These are phyloP conservation scores for Dicranocentrus wangi DNA, from an alignment of 2,888 invertebrate species.

Conservation along the genomic window DNA sequence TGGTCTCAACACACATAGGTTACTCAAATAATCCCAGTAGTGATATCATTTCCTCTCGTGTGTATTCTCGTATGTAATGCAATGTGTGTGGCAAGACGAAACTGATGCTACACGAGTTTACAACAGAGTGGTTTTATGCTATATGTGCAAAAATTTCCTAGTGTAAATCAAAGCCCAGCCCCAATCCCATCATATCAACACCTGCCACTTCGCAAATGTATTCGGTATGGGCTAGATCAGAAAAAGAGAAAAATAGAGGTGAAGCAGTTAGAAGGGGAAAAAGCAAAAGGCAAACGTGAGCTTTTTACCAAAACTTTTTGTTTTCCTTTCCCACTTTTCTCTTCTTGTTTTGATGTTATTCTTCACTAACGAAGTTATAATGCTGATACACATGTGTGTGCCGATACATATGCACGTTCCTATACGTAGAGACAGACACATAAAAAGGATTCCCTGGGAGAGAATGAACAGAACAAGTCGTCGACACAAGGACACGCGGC, in stretches of 20 bases:
- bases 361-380: constrained; percentile 52
- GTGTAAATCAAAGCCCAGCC: constrained; percentile 91
- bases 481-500: not conserved
- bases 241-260: constrained; percentile 7
- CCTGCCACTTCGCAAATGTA: constrained; percentile 88
- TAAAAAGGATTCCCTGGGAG: not conserved
- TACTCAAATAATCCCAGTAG: too few species aligned
- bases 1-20: too few species aligned
- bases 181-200: constrained; percentile 89
- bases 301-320: constrained; percentile 43
- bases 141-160: too few species aligned
- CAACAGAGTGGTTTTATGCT: too few species aligned
- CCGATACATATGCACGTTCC: constrained; percentile 1
- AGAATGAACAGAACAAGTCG: constrained; percentile 17
- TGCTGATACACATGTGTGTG: constrained; percentile 30
- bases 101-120: too few species aligned
- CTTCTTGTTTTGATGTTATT: constrained; percentile 39
- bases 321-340: constrained; percentile 23
- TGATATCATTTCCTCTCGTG: too few species aligned
- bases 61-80: too few species aligned
- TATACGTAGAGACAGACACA: not conserved
- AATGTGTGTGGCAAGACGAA: too few species aligned
- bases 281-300: constrained; percentile 52
- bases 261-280: constrained; percentile 12
- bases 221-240: constrained; percentile 83